These are phyloP conservation scores for Sebastes dallii DNA, from an alignment of 2,797 vertebrate genomes.

Conservation along the genomic window DNA sequence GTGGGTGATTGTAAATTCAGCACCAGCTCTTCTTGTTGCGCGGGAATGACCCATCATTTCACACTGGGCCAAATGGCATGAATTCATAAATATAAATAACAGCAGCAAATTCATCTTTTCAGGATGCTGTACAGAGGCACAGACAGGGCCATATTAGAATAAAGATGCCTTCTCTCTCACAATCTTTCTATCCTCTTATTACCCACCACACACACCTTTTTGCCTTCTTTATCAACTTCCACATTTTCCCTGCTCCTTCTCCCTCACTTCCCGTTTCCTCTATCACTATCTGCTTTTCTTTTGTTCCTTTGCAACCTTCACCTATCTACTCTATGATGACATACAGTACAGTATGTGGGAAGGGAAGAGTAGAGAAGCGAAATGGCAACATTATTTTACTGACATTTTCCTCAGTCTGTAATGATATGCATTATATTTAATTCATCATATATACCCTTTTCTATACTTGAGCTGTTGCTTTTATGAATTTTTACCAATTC, in stretches of 20 bases:
- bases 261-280: constrained; percentile 22
- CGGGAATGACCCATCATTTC: constrained; percentile 88
- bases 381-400: neutral
- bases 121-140: constrained; percentile 71
- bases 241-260: constrained; percentile 24
- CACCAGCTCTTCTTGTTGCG: constrained; percentile 84
- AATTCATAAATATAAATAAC: constrained; percentile 91
- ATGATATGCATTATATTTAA: neutral
- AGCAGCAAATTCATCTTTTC: constrained; percentile 78
- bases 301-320: constrained; percentile 17
- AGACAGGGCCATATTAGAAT: constrained; percentile 72
- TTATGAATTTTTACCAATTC: constrained; percentile 12
- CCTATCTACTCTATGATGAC: constrained; percentile 18
- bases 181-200: constrained; percentile 48
- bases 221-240: constrained; percentile 60
- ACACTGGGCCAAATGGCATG: constrained; percentile 85
- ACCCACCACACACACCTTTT: constrained; percentile 44
- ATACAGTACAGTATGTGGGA: constrained; percentile 7
- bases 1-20: constrained; percentile 85
- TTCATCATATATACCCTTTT: neutral
- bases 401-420: neutral
- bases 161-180: constrained; percentile 67
- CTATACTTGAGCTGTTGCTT: neutral
- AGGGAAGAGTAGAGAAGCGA: neutral
- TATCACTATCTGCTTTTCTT: constrained; percentile 26